These are phyloP conservation scores for Rhinolophus ferrumequinum DNA, from an alignment of 2,113 vertebrate genomes.

Conservation along the genomic window DNA sequence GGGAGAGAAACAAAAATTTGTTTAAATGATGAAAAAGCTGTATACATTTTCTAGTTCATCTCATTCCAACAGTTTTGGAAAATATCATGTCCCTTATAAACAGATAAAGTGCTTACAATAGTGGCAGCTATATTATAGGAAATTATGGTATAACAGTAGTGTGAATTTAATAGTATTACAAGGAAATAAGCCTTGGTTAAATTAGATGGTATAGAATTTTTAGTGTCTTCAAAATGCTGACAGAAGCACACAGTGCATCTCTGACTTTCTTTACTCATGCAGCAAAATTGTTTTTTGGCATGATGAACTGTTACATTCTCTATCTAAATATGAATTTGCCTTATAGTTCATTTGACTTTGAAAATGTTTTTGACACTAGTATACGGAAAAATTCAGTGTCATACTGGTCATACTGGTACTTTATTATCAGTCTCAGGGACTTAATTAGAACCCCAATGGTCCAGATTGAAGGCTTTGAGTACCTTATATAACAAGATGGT, in stretches of 20 bases:
- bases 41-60: background rate
- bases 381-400: conserved; percentile 25
- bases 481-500: background rate
- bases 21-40: background rate
- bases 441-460: conserved; percentile 33
- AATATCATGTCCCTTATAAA: background rate
- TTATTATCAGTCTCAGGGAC: background rate
- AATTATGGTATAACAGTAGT: background rate
- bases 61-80: background rate
- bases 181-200: background rate
- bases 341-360: conserved; percentile 59
- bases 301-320: conserved; percentile 40
- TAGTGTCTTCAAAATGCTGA: conserved; percentile 58
- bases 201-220: background rate
- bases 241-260: conserved; percentile 61
- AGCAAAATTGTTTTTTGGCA: conserved; percentile 63
- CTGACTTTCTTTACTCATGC: conserved; percentile 59
- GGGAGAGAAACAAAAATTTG: background rate
- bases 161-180: background rate
- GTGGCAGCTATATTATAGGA: background rate
- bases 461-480: background rate
- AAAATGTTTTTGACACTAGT: conserved; percentile 38
- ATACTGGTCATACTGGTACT: background rate
- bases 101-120: background rate
- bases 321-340: conserved; percentile 46